Base-by-base conservation (phyloP, 2,113 vertebrate species). In the Peucedramus taeniatus region DNA sequence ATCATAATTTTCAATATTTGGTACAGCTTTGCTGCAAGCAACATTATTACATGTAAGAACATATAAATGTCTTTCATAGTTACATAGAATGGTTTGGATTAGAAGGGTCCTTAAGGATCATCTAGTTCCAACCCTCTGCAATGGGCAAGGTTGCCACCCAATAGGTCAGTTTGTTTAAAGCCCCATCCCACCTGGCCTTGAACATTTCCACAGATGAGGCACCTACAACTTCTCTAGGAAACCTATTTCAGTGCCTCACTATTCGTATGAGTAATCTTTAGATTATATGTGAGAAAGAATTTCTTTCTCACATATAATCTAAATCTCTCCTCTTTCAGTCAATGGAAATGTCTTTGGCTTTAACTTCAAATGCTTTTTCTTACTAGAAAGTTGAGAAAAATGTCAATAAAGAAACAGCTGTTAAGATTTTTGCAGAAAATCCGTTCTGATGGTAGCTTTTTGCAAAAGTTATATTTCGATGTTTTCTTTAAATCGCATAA, bases 221-320 rank as follows among this genome's bases (percentile, higher is more conserved):
- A 54, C 61, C 26, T 21, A 31, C 26, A 40, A 5, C 7, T 47
- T 49, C 42, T 33, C 18, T 42, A 30, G 40, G 27, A 54, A 83
- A 49, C 4, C 3, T 42, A 15, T 49, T 40, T 31, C 54, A 35
- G 17, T 35, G 21, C 16, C 10, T 69, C 35, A 49, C 0, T 0
- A 37, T 21, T 54, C 26, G 42, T 19, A 11, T 3, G n/a, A 39
- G 33, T 30, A 27, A n/a, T n/a, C n/a, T n/a, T n/a, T n/a, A n/a
- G n/a, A n/a, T n/a, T n/a, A n/a, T n/a, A n/a, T n/a, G n/a, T n/a
- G n/a, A n/a, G n/a, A n/a, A 35, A 23, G 16, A 49, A 70, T 70
- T 76, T 37, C 40, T 49, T 61, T 54, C 22, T 37, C 22, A 19
- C 6, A 14, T 54, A 9, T 63, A 42, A 69, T 49, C 10, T 33